Base-by-base conservation (phyloP, 2,797 vertebrate genomes). In the Myripristis jacobus region DNA sequence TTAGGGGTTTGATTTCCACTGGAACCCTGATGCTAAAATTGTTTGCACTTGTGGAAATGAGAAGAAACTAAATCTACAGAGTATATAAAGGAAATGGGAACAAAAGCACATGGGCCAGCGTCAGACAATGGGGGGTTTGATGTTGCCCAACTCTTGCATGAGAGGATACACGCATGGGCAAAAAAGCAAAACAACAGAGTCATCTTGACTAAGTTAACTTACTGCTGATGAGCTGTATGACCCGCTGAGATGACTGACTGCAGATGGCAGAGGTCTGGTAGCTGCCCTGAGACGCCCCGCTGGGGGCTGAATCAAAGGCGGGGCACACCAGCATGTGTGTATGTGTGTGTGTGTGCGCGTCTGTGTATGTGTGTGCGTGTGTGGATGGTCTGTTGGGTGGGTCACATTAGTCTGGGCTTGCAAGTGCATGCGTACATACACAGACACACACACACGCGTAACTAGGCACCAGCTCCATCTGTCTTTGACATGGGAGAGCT, bases 401-500 rank as follows among this genome's bases (percentile, higher is more conserved):
- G 86, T 90, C 87, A 75, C 83, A 80, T 90, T 73, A 78, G 84
- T 63, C 79, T 82, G 77, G 81, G 79, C 80, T 88, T 81, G 70
- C 76, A 81, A 81, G 66, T 70, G 69, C 68, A 46, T 54, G 47
- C 76, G 73, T 38, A 47, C 56, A 25, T n/a, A 27, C 29, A 58
- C 22, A 58, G 21, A 56, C 53, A 74, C 72, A 70, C 79, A 81
- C 71, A 44, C 7, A 77, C 81, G 80, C 87, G 29, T 31, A 31
- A 79, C 60, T 65, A 54, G 83, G 83, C 79, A 87, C 82, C 86
- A 88, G 86, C 82, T 91, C 88, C 87, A 91, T 91, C 91, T 88
- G 90, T 90, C 89, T 92, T 92, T 92, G 92, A 93, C 92, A 92
- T 93, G 86, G 86, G 88, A 93, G 90, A 92, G 91, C 91, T 92